Evolutionary conservation across 2,888 invertebrate genomes (phyloP), one percentile per base, ranked within the genome.

Genomic region (Muschampia plurimacula): DNA sequence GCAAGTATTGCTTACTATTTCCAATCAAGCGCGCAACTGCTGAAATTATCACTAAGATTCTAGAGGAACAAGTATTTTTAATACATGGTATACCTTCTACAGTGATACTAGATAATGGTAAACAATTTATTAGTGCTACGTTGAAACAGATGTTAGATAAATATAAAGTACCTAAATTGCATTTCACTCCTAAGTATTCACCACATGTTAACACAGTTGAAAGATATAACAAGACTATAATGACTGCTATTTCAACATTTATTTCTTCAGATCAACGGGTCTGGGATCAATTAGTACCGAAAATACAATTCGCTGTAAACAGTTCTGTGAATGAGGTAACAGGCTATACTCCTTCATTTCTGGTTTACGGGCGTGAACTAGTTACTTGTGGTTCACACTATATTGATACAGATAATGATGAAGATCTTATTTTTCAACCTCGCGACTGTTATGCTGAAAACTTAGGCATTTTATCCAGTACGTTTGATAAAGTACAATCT

Each of bases 51-150:
- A n/a, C 22, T 0, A 68, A 68, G 44, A 41, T 46, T 32, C 39
- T 76, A 3, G 81, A 81, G 41, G 72, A 81, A 8, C 5, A 64
- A 6, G 77, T 82, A 1, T 79, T 82, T 32, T n/a, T 49, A 12
- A n/a, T 80, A 0, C 82, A 82, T 39, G 83, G 81, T 1, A 64
- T 82, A 9, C 79, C 81, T 0, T 67, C 73, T 1, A 79, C 78
- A 0, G 60, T 82, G 0, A 39, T 80, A 0, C 0, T 79, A 13
- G 81, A 80, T 28, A 81, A 82, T 39, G 80, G 80, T 0, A 67
- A 7, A 2, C 81, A 82, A 62, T 81, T 81, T 39, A 73, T 67
- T 32, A 75, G 80, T 10, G 22, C n/a, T 55, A 64, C 22, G 12
- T 15, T 64, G 13, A 15, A 13, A 15, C 12, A 46, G 1, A 44